phyloP scores from a whole-genome alignment of 2,113 vertebrate genomes.

The Mesocricetus auratus region DNA sequence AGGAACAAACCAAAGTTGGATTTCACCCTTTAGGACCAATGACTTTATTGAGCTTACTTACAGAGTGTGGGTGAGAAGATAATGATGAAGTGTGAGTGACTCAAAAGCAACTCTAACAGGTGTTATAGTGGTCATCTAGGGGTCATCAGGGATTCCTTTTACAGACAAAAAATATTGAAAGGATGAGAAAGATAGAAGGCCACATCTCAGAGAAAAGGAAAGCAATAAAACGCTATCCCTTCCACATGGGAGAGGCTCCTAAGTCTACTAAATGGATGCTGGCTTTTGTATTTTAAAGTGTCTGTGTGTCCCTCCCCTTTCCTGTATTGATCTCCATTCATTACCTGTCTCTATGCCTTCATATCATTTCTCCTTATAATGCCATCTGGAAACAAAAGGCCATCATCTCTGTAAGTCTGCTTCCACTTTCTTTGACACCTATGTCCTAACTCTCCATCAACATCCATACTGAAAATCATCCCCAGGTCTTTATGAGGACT shows the following conservation, averaged over 20 bases:
- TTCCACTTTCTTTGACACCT: neutral
- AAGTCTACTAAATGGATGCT: neutral
- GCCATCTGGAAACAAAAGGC: neutral
- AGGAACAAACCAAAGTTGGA: neutral
- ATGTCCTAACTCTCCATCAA: neutral
- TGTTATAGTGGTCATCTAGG: neutral
- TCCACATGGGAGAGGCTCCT: neutral
- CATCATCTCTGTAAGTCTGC: neutral
- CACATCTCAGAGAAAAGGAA: neutral
- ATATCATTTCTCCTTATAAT: neutral
- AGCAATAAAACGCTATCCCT: neutral
- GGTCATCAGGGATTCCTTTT: neutral
- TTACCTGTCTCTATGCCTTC: neutral
- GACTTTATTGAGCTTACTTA: neutral
- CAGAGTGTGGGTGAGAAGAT: neutral
- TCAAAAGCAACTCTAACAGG: neutral
- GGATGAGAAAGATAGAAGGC: neutral
- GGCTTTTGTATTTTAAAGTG: neutral
- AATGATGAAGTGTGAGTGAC: neutral
- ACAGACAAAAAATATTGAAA: neutral
- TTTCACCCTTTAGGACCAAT: neutral
- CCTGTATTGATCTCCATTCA: neutral
- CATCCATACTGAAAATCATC: neutral
- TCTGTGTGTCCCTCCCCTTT: neutral
- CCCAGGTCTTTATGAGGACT: neutral